Percentiles rank a stretch among this genome's conserved stretches.
Conservation (phyloP, 2,888 invertebrate species). For the Julus scandinavius region DNA sequence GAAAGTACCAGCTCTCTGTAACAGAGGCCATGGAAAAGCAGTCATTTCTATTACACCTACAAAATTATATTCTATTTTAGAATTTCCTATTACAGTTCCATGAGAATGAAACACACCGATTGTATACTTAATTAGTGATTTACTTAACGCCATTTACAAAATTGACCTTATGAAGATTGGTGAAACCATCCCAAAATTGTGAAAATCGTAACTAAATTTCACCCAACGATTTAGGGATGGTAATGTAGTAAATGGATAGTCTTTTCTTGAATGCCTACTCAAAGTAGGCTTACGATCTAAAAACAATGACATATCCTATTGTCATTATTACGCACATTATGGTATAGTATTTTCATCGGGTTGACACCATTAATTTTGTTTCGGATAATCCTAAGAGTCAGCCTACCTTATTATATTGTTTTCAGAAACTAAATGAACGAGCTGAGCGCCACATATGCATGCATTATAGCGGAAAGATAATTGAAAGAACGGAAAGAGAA, state of each 20-base stretch:
- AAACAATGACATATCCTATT: slow-evolving; percentile 22
- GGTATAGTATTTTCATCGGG: not conserved
- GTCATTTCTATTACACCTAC: too few species aligned
- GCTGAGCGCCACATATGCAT: slow-evolving; percentile 12
- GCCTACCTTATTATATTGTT: slow-evolving; percentile 32
- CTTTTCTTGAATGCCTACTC: not conserved
- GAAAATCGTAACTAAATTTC: not conserved
- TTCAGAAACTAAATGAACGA: slow-evolving; percentile 12
- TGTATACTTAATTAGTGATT: too few species aligned
- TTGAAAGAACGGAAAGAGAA: slow-evolving; percentile 39
- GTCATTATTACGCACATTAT: not conserved
- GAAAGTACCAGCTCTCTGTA: too few species aligned
- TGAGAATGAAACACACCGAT: too few species aligned
- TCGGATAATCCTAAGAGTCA: slow-evolving; percentile 8
- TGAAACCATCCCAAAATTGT: not conserved
- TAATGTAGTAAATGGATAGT: not conserved
- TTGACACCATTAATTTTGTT: slow-evolving; percentile 5
- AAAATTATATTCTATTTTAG: too few species aligned
- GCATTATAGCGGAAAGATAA: slow-evolving; percentile 39
- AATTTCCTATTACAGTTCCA: too few species aligned
- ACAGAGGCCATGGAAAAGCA: too few species aligned
- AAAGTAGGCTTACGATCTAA: not conserved
- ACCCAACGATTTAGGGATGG: not conserved
- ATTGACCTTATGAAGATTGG: too few species aligned
- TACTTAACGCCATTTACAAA: too few species aligned